These are phyloP conservation scores for Tricholaema leucomelas DNA, from an alignment of 2,113 vertebrate genomes.

Conservation along the genomic window DNA sequence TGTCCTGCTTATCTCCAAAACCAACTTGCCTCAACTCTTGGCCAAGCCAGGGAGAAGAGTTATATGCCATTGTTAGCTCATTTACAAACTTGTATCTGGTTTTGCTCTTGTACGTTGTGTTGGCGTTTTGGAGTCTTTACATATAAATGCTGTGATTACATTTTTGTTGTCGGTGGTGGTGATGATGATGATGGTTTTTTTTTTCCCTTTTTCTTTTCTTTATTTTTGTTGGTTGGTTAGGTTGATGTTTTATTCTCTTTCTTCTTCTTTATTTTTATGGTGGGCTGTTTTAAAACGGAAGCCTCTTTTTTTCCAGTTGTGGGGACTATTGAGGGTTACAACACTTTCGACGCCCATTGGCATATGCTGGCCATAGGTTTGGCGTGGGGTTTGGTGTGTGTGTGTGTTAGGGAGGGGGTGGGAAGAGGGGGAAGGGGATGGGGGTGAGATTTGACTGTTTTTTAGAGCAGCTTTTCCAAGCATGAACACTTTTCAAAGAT, in stretches of 20 bases:
- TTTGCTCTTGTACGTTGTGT: conserved; percentile 79
- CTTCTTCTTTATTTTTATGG: conserved; percentile 61
- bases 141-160: conserved; percentile 73
- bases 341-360: conserved; percentile 58
- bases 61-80: conserved; percentile 62
- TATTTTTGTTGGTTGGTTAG: neutral
- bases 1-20: conserved; percentile 66
- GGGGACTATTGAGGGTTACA: conserved; percentile 57
- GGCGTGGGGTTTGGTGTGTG: no score
- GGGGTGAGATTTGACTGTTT: conserved; percentile 56
- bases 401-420: no score
- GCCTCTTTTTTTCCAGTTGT: conserved; percentile 69
- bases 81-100: conserved; percentile 65
- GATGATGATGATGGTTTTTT: neutral
- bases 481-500: conserved; percentile 73
- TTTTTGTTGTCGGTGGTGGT: neutral
- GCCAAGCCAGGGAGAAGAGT: conserved; percentile 58
- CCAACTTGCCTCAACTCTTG: conserved; percentile 68
- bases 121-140: conserved; percentile 74
- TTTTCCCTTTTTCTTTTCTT: neutral
- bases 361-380: conserved; percentile 55
- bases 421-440: no score
- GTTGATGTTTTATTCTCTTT: conserved; percentile 26
- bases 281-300: conserved; percentile 77
- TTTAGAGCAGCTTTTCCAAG: conserved; percentile 73